Base-by-base conservation (phyloP, 2,113 vertebrate species). In the Lepus americanus region DNA sequence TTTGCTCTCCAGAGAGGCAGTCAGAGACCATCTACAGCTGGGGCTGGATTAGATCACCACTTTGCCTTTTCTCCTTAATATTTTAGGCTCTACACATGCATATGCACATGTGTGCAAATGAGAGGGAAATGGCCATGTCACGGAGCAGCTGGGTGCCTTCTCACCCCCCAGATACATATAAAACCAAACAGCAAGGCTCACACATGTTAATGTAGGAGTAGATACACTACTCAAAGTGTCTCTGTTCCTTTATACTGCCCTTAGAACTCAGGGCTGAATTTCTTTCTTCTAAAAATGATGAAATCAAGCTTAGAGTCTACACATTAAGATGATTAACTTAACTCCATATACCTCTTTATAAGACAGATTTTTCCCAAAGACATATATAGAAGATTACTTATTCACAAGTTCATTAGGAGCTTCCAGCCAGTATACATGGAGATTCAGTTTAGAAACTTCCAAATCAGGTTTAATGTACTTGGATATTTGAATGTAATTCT, bases 241-340 rank as follows among this genome's bases (percentile, higher is more conserved):
- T 92, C 82, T 69, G n/a, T 64, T 87, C 76, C 59, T 72, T 86
- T 90, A 11, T 49, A 16, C 10, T 51, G 14, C 63, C 77, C 77
- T 73, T 92, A 14, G 67, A 86, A 80, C 1, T 53, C 63, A 87
- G 2, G 19, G 51, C 11, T 88, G 3, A 85, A 69, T 88, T 95
- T 94, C 77, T 19, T 61, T 91, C 61, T 92, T 89, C 64, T 55
- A 85, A 72, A 94, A 79, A 55, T 22, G 36, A 49, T 59, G 10
- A 88, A 39, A 78, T 55, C 81, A 92, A 95, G 89, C 67, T 70
- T 74, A 74, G 20, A 79, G 14, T 61, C 78, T 87, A 93, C 5
- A 53, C 6, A 64, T 49, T 69, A 44, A 85, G 78, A 92, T 81
- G 12, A 90, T 36, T 79, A 76, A 79, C 12, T 66, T 44, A 59